Evolutionary conservation across 2,888 invertebrate species (phyloP).

Genomic region (Chaitophorus viminalis): DNA sequence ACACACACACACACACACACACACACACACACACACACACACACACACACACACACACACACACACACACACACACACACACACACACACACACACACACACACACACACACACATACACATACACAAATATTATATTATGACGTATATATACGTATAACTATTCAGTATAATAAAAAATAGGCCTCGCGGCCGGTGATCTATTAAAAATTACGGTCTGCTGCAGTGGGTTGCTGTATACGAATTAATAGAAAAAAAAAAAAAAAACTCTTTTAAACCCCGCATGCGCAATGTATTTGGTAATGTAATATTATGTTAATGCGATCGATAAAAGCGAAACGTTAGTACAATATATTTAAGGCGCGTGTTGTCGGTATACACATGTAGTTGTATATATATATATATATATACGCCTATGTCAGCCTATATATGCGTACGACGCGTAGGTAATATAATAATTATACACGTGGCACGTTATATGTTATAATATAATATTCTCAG

Average conservation of each 20-base stretch:
- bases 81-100: too few species aligned
- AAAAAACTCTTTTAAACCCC: neutral
- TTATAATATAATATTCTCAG: neutral
- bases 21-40: too few species aligned
- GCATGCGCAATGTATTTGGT: neutral
- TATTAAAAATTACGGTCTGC: neutral
- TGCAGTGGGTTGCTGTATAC: neutral
- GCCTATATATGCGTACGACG: neutral
- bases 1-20: too few species aligned
- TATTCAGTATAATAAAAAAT: neutral
- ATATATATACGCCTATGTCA: too few species aligned
- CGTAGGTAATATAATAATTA: neutral
- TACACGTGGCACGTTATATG: neutral
- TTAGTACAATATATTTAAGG: neutral
- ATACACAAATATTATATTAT: too few species aligned
- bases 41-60: too few species aligned
- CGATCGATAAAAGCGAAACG: neutral
- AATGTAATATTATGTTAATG: neutral
- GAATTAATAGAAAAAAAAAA: neutral
- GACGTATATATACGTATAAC: too few species aligned
- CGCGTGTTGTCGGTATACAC: neutral
- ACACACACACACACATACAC: too few species aligned
- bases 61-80: too few species aligned
- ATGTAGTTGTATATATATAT: too few species aligned
- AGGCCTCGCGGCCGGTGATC: slow-evolving; percentile 15